Evolutionary conservation across 2,888 invertebrate species (phyloP).

Genomic region (Tanypteryx hageni): DNA sequence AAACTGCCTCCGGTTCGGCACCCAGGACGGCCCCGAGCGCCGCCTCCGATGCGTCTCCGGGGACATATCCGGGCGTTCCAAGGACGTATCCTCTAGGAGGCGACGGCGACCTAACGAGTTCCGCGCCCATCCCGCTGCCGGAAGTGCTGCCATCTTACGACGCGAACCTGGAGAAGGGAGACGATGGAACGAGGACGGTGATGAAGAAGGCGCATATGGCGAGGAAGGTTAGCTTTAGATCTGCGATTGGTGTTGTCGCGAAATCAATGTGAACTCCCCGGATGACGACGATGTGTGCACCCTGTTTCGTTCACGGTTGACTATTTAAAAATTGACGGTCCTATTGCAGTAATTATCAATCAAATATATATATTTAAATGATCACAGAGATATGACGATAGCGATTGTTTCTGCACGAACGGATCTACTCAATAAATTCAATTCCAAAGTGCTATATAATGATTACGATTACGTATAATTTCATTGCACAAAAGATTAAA

Average conservation of each 20-base stretch:
- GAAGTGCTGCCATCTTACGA: not conserved
- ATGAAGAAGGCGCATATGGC: conserved; percentile 59
- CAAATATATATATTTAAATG: no score
- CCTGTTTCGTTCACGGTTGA: not conserved
- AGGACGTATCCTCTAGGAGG: not conserved
- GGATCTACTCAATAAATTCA: no score
- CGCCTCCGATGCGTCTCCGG: not conserved
- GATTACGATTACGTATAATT: no score
- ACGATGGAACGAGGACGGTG: not conserved
- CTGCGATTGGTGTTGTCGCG: not conserved
- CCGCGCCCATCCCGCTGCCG: not conserved
- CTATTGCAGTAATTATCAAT: no score
- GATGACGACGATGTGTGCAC: not conserved
- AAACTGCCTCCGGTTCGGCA: not conserved
- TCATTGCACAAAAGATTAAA: no score
- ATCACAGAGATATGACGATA: no score
- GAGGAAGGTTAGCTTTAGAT: not conserved
- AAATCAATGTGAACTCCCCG: not conserved
- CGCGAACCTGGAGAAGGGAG: not conserved
- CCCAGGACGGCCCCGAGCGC: not conserved
- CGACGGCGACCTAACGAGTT: not conserved
- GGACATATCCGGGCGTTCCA: not conserved
- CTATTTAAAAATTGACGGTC: not conserved
- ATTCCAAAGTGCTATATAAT: no score
- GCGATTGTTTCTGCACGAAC: no score